Percentiles rank a stretch among this genome's conserved stretches.
These are phyloP conservation scores for Mylabris sibirica DNA, from an alignment of 2,888 invertebrate species.

Conservation along the genomic window DNA sequence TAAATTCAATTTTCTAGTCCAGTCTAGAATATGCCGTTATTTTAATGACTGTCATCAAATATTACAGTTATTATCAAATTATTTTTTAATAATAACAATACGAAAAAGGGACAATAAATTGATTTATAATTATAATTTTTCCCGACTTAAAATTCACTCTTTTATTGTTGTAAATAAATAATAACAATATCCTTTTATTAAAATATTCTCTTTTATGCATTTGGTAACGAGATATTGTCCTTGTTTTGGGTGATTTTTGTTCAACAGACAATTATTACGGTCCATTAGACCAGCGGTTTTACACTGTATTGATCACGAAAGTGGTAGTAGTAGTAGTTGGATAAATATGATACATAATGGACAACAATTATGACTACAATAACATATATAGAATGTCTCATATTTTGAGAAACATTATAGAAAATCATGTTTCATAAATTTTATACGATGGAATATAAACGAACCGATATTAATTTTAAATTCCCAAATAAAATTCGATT, in stretches of 20 bases:
- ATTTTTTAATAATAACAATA: slow-evolving; percentile 1
- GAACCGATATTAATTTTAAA: neutral
- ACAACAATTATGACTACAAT: neutral
- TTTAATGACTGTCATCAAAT: slow-evolving; percentile 31
- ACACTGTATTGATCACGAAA: slow-evolving; percentile 27
- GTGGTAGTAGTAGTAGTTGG: neutral
- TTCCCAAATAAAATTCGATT: neutral
- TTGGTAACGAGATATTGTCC: slow-evolving; percentile 27
- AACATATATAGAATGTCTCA: neutral
- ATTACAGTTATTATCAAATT: slow-evolving; percentile 15
- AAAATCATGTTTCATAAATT: neutral
- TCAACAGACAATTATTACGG: slow-evolving; percentile 27
- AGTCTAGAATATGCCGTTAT: slow-evolving; percentile 22
- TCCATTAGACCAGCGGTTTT: slow-evolving; percentile 35
- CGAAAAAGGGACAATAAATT: slow-evolving; percentile 1
- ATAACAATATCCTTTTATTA: neutral
- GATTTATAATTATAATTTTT: slow-evolving; percentile 7
- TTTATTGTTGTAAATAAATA: slow-evolving; percentile 12
- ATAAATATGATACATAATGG: neutral
- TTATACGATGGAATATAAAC: neutral
- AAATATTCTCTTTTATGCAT: slow-evolving; percentile 12
- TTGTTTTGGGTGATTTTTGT: slow-evolving; percentile 20
- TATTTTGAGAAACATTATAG: neutral
- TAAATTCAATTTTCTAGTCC: slow-evolving; percentile 21
- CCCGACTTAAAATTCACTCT: neutral